Evolutionary conservation across 2,888 invertebrate genomes (phyloP).

Genomic region (Cartodere bifasciata): DNA sequence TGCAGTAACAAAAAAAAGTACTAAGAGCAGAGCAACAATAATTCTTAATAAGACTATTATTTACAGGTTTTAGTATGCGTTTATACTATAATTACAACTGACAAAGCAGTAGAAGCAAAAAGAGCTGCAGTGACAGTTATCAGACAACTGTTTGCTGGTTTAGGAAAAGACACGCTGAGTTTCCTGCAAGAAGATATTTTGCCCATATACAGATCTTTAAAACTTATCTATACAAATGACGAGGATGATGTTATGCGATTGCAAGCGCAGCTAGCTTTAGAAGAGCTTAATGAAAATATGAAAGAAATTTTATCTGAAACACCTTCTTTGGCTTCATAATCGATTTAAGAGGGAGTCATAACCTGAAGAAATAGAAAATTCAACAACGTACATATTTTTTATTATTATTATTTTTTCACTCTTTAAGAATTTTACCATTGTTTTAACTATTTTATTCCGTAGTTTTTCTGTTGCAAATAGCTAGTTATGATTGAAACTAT

Average conservation of each 20-base stretch:
- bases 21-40: no score
- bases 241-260: constrained; percentile 56
- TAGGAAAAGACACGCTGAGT: constrained; percentile 54
- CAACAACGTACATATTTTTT: no score
- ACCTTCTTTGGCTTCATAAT: constrained; percentile 13
- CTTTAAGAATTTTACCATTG: no score
- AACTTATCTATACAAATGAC: constrained; percentile 47
- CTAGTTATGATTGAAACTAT: no score
- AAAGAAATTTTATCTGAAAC: constrained; percentile 45
- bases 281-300: constrained; percentile 60
- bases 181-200: constrained; percentile 53
- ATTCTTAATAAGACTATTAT: no score
- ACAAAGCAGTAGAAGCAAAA: constrained; percentile 59
- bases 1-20: no score
- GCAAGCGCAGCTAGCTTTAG: constrained; percentile 65
- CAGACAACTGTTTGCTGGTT: constrained; percentile 58
- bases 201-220: constrained; percentile 58
- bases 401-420: no score
- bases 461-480: no score
- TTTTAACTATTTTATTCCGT: no score
- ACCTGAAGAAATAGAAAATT: no score
- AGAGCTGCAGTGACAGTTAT: constrained; percentile 70
- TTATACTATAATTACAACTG: constrained; percentile 53
- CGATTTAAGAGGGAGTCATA: no score
- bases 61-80: constrained; percentile 60